Base-by-base conservation (phyloP, 2,888 invertebrate genomes). In the Congeria kusceri region DNA sequence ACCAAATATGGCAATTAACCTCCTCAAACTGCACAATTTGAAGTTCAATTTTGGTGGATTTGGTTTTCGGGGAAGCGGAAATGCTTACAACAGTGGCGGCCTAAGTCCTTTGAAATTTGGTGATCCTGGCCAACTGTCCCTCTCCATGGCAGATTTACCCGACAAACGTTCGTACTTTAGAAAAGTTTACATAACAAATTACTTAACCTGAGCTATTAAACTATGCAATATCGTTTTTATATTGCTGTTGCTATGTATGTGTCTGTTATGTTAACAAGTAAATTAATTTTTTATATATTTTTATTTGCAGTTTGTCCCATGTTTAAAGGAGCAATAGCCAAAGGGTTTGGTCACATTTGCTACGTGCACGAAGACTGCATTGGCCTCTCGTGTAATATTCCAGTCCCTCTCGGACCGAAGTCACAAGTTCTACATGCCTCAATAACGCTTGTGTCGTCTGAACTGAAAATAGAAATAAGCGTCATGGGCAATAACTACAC, bases 381-480 rank as follows among this genome's bases (percentile, higher is more conserved):
- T 25, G 86, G 85, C 28, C 61, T 86, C 7, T 72, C 78, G 2
- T 86, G 85, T 70, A 82, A 79, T 11, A 65, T 86, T 18, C 73
- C 77, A 13, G 15, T 86, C 1, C 67, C 44, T 13, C 27, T 61
- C 29, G 69, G 69, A 7, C 64, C 73, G 0, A 65, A 65, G 53
- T 65, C 65, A 23, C 29, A 74, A 20, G 53, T 71, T 13, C 7
- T 79, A 18, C 28, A 70, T 29, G 18, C 74, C 7, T 56, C 53
- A 11, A 67, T 75, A 18, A 49, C 66, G 4, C 67, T 68, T 3
- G 66, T 57, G 15, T 67, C 71, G 9, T 46, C 46, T 0, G 53
- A 75, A 13, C n/a, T 23, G 28, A 58, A 46, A 23, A 27, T 75
- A 9, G 53, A 49, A 46, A 20, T 75, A 4, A 58, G 61, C 7